Conservation (phyloP, 1,140 invertebrate genomes). For the Agrilus planipennis region DNA sequence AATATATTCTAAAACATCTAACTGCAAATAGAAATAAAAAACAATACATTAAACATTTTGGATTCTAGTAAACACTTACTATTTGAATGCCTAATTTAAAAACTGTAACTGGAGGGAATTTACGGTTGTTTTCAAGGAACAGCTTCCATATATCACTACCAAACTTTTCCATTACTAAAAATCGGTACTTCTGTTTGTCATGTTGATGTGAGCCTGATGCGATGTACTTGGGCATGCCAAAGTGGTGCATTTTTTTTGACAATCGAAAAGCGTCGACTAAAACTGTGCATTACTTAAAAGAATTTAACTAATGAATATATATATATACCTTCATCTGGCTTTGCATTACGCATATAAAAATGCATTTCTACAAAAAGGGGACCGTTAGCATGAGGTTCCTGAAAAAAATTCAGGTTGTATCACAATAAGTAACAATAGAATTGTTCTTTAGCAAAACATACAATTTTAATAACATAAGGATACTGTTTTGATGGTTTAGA, state of each 20-base stretch:
- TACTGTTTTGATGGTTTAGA: conserved; percentile 36
- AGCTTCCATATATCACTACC: conserved; percentile 80
- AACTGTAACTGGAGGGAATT: conserved; percentile 60
- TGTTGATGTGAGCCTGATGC: conserved; percentile 71
- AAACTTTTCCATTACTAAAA: conserved; percentile 84
- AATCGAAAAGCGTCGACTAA: conserved; percentile 68
- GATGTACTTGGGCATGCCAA: conserved; percentile 80
- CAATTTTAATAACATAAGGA: conserved; percentile 68
- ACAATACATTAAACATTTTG: conserved; percentile 1
- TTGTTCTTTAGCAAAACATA: conserved; percentile 35
- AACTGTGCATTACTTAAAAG: too few species aligned
- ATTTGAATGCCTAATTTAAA: conserved; percentile 76
- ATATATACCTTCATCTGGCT: conserved; percentile 65
- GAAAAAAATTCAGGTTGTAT: conserved; percentile 19
- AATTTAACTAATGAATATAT: neutral
- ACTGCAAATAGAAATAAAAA: conserved; percentile 39
- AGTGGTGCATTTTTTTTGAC: conserved; percentile 52
- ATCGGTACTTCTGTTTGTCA: conserved; percentile 69
- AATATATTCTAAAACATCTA: conserved; percentile 79
- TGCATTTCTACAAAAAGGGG: conserved; percentile 92
- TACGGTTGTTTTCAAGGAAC: conserved; percentile 55
- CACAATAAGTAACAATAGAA: conserved; percentile 4
- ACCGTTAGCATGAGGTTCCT: conserved; percentile 88
- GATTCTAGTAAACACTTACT: conserved; percentile 50
- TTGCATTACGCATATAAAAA: conserved; percentile 83